Evolutionary conservation across 1,140 invertebrate species (phyloP).

Genomic region (Brachionus manjavacas): DNA sequence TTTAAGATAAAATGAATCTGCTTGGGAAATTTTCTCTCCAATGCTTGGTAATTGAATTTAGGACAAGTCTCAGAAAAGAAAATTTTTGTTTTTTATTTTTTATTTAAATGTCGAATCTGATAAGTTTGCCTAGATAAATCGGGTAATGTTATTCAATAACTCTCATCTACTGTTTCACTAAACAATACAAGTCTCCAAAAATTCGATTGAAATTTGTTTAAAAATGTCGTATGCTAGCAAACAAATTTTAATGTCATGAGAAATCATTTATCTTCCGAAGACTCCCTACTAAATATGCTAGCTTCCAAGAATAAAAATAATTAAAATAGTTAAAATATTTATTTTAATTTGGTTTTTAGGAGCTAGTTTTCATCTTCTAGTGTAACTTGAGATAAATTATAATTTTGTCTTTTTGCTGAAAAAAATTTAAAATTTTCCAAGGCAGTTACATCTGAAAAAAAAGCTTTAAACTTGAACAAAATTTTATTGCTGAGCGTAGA

Average conservation of each 20-base stretch:
- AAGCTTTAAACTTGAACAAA: background rate
- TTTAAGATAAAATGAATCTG: too few relatives aligned
- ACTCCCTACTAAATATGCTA: background rate
- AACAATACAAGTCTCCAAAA: background rate
- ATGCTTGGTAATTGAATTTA: background rate
- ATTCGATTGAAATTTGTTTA: background rate
- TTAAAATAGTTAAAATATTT: background rate
- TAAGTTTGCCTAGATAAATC: background rate
- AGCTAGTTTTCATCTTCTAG: background rate
- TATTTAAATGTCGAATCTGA: background rate
- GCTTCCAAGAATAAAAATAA: background rate
- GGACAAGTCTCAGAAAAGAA: too few relatives aligned
- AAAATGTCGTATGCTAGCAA: background rate
- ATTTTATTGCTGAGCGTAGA: background rate
- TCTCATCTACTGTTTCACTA: background rate
- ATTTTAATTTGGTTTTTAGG: background rate
- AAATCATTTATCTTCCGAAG: background rate
- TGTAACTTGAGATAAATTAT: background rate
- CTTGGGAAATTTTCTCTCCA: too few relatives aligned
- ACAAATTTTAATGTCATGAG: background rate
- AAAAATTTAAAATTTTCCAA: background rate
- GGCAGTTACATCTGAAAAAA: background rate
- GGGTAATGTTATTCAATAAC: background rate
- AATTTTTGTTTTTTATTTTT: background rate
- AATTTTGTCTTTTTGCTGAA: background rate